Evolutionary conservation across 2,888 invertebrate species (phyloP).

Genomic region (Spatulosminthurus flaviceps): DNA sequence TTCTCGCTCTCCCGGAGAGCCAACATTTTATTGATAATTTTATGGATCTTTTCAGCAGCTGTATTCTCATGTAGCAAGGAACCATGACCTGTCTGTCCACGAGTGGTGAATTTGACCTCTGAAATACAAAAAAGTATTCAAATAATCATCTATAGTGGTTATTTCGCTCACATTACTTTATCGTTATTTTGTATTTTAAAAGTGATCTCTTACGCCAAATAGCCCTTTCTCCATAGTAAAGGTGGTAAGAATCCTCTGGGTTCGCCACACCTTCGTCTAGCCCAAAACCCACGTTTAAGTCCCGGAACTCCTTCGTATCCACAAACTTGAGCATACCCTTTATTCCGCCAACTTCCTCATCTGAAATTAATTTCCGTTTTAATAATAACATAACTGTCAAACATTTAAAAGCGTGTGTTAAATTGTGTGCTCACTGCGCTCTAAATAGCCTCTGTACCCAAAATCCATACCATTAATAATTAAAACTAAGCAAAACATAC

Average conservation of each 20-base stretch:
- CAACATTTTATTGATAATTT: slow-evolving; percentile 79
- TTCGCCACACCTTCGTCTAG: slow-evolving; percentile 88
- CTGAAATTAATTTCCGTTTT: too few relatives aligned
- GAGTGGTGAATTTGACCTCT: slow-evolving; percentile 59
- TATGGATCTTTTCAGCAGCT: slow-evolving; percentile 82
- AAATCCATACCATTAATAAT: too few relatives aligned
- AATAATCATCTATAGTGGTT: too few relatives aligned
- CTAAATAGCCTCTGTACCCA: too few relatives aligned
- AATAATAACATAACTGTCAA: too few relatives aligned
- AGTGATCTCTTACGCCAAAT: slow-evolving; percentile 78
- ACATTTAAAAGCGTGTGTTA: too few relatives aligned
- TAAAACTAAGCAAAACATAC: too few relatives aligned
- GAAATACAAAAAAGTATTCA: not conserved
- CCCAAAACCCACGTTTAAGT: slow-evolving; percentile 83
- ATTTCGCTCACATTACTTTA: not conserved
- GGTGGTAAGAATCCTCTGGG: slow-evolving; percentile 73
- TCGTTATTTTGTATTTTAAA: not conserved
- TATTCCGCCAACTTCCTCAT: slow-evolving; percentile 88
- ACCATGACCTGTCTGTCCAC: slow-evolving; percentile 88
- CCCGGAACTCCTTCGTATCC: slow-evolving; percentile 76
- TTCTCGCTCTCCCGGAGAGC: slow-evolving; percentile 75
- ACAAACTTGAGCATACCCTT: slow-evolving; percentile 84
- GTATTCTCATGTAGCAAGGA: slow-evolving; percentile 82
- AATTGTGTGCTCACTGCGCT: too few relatives aligned
- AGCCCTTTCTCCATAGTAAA: slow-evolving; percentile 80